phyloP scores from a whole-genome alignment of 2,888 invertebrate genomes.

The Oscheius sp. region DNA sequence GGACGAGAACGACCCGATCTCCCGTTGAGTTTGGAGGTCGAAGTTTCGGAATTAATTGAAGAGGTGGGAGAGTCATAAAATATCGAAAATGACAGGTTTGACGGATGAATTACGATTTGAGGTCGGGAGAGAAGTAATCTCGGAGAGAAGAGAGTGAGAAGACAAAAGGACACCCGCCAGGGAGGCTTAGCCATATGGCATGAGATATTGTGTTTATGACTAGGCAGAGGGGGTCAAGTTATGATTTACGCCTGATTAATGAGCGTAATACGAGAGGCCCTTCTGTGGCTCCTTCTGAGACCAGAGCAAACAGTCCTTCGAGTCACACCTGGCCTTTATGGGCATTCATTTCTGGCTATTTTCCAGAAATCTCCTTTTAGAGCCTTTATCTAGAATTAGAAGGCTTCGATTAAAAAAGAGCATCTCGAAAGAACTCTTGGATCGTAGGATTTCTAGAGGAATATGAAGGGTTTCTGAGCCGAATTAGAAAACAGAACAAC shows the following conservation, averaged over 20 bases:
- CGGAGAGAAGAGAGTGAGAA: neutral
- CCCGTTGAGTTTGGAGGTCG: constrained; percentile 25
- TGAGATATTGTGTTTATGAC: constrained; percentile 27
- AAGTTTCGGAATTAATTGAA: constrained; percentile 18
- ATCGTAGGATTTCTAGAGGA: no score
- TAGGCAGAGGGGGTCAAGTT: constrained; percentile 23
- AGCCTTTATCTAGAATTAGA: no score
- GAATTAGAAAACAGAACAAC: no score
- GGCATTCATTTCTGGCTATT: no score
- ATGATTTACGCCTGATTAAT: constrained; percentile 31
- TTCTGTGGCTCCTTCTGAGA: no score
- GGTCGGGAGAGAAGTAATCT: neutral
- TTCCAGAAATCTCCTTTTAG: no score
- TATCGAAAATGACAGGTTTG: constrained; percentile 11
- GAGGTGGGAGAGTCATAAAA: neutral
- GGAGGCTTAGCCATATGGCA: constrained; percentile 24
- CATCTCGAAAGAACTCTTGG: no score
- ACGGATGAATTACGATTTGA: constrained; percentile 10
- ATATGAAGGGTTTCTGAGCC: no score
- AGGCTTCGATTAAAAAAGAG: no score
- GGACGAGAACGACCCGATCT: constrained; percentile 5
- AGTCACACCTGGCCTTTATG: no score
- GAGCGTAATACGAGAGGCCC: constrained; percentile 25
- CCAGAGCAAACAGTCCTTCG: constrained; percentile 12
- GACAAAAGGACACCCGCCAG: neutral